Evolutionary conservation across 2,113 vertebrate genomes (phyloP).

Genomic region (Pelmatolapia mariae): DNA sequence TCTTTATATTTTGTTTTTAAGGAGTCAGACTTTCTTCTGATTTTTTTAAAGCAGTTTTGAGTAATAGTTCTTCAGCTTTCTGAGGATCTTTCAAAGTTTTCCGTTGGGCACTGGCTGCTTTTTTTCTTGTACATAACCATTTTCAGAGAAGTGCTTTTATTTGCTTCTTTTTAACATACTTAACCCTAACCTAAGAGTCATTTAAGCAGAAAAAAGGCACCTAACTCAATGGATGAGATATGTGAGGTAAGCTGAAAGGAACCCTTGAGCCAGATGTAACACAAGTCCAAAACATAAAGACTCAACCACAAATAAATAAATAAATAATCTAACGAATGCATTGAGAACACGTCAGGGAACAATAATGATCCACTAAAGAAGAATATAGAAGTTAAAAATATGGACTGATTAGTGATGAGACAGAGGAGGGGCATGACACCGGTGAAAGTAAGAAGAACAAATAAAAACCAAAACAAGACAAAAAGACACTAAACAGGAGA

Average conservation of each 20-base stretch:
- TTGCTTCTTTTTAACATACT: not conserved
- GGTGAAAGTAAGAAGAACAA: not conserved
- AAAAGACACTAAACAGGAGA: not conserved
- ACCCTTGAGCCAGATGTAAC: not conserved
- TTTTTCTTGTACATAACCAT: not conserved
- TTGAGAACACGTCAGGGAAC: not conserved
- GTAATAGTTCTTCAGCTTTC: not conserved
- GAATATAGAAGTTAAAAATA: not conserved
- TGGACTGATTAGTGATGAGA: not conserved
- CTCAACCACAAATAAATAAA: not conserved
- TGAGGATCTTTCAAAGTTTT: not conserved
- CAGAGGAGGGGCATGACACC: not conserved
- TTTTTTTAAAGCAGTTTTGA: not conserved
- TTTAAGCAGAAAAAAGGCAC: not conserved
- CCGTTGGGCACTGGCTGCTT: not conserved
- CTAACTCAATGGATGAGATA: not conserved
- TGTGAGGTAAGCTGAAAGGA: not conserved
- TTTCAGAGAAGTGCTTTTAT: not conserved
- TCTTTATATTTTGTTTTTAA: not conserved
- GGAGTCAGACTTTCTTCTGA: fast-evolving
- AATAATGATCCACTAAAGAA: not conserved
- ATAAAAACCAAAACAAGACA: not conserved
- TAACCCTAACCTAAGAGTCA: fast-evolving
- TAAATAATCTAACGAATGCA: not conserved
- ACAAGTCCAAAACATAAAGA: not conserved